These are phyloP conservation scores for Steatornis caripensis DNA, from an alignment of 2,113 vertebrate genomes.

Conservation along the genomic window DNA sequence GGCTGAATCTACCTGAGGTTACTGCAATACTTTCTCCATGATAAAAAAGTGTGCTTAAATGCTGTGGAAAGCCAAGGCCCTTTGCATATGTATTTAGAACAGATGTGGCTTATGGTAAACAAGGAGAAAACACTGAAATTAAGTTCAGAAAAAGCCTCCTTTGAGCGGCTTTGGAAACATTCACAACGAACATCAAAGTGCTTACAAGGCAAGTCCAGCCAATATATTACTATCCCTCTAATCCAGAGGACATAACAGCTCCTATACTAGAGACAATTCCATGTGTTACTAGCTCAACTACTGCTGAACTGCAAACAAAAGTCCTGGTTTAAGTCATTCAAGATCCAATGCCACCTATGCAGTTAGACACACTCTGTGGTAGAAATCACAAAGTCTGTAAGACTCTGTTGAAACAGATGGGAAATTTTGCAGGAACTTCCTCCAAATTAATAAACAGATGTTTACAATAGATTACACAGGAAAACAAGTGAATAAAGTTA, in stretches of 20 bases:
- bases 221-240: not conserved
- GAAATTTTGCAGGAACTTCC: not conserved
- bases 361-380: not conserved
- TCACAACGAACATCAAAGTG: not conserved
- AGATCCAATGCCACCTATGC: not conserved
- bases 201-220: not conserved
- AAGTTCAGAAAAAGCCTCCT: not conserved
- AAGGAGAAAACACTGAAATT: not conserved
- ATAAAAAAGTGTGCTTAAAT: not conserved
- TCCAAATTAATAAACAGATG: not conserved
- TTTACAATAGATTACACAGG: not conserved
- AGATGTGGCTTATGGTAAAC: not conserved
- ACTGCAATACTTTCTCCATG: not conserved
- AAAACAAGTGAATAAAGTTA: not conserved
- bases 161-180: not conserved
- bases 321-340: not conserved
- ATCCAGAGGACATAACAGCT: not conserved
- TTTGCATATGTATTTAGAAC: not conserved
- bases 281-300: not conserved
- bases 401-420: not conserved
- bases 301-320: not conserved
- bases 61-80: not conserved
- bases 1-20: not conserved
- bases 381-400: not conserved
- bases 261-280: not conserved